Percentiles rank a stretch among this genome's conserved stretches.
These are phyloP conservation scores for Squalus acanthias DNA, from an alignment of 2,797 vertebrate genomes.

Conservation along the genomic window DNA sequence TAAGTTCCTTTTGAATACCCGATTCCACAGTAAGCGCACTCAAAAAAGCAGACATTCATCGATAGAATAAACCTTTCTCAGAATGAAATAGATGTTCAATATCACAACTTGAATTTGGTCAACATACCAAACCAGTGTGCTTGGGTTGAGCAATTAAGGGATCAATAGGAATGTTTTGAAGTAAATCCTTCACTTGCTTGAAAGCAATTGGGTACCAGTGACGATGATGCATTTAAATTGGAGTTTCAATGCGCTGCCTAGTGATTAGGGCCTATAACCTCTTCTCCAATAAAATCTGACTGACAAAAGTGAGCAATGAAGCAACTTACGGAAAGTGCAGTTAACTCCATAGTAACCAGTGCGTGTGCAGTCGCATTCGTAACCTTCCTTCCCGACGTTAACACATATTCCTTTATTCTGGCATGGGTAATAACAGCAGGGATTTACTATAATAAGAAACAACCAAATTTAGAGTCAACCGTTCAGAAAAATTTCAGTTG, in stretches of 20 bases:
- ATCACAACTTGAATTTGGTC: not conserved
- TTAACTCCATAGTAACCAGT: slow-evolving; percentile 80
- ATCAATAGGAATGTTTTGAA: not conserved
- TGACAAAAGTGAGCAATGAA: not conserved
- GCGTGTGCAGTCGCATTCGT: slow-evolving; percentile 84
- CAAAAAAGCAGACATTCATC: no score
- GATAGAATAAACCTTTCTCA: not conserved
- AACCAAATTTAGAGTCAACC: not conserved
- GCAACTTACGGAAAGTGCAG: slow-evolving; percentile 78
- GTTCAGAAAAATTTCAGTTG: not conserved
- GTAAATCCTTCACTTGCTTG: not conserved
- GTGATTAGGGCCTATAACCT: not conserved
- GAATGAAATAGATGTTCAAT: not conserved
- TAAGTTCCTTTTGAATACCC: not conserved
- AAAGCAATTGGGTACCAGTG: not conserved
- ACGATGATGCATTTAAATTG: not conserved
- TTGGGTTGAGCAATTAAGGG: not conserved
- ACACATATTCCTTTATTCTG: slow-evolving; percentile 81
- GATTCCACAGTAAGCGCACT: not conserved
- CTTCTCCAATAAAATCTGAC: not conserved
- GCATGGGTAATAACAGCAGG: slow-evolving; percentile 88
- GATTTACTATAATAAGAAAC: slow-evolving; percentile 67
- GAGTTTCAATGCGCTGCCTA: not conserved
- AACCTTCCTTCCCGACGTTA: slow-evolving; percentile 60
- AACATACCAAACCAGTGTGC: not conserved